Base-by-base conservation (phyloP, 2,797 vertebrate species). In the Sylvilagus floridanus region DNA sequence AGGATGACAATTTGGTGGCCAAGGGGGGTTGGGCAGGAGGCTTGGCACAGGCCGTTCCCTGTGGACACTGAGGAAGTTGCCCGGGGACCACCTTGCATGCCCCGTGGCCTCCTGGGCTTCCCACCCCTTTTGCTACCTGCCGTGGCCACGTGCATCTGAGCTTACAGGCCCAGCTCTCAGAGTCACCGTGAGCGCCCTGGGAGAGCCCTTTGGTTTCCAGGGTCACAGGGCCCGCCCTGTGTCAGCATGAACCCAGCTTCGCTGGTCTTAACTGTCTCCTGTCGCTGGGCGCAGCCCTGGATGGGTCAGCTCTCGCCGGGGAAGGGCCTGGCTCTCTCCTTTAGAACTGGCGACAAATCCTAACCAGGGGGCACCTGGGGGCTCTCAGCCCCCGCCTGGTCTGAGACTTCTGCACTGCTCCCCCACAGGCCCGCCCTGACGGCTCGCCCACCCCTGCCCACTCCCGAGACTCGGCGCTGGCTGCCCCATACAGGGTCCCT, bases 321-420 rank as follows among this genome's bases (percentile, higher is more conserved):
- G 54, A 60, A 82, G 47, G 88, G 85, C 57, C 47, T 8, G 37
- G 54, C 35, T 32, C 85, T 47, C 37, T 68, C 69, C 50, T 60
- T 37, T 89, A 68, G 71, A 76, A 60, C 22, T 28, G 54, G 72
- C 22, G 66, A 63, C 13, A 4, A 65, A 69, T 75, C 28, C 78
- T 78, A 66, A 9, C n/a, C 57, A 0, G 52, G 17, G 66, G n/a
- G 12, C 1, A 0, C 24, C 16, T 24, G 35, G 54, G 66, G 24
- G 4, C 32, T 14, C 9, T 42, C 16, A 63, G 10, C 54, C 75
- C 30, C 22, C 16, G 7, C 30, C 24, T 5, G 24, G 32, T 22
- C 63, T 1, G 5, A 1, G 11, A 16, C 32, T 1, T 50, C 50
- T 47, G 5, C 8, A 1, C 17, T 2, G 8, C 10, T 11, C 28